phyloP scores from a whole-genome alignment of 2,797 vertebrate species.

The Mionectes olivaceus region DNA sequence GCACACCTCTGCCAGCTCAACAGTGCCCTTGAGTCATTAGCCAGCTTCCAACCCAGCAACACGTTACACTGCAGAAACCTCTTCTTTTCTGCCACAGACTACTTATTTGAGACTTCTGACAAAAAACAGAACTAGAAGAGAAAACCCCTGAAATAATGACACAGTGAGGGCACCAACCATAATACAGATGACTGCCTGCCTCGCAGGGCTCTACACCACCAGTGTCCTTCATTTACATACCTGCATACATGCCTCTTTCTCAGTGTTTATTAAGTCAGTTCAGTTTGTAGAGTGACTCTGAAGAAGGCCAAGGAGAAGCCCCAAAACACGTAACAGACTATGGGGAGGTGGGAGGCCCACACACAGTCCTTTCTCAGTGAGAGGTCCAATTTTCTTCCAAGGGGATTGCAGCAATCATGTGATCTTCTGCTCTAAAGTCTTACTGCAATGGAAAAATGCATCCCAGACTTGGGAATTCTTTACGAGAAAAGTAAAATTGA shows the following conservation, averaged over 20 bases:
- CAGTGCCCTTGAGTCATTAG: background rate
- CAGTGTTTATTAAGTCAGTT: background rate
- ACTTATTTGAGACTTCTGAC: background rate
- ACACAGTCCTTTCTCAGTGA: background rate
- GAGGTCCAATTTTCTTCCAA: background rate
- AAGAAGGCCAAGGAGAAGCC: background rate
- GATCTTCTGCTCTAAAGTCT: background rate
- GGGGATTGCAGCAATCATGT: accelerated
- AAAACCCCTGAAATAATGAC: background rate
- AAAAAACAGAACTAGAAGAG: background rate
- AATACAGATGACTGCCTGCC: background rate
- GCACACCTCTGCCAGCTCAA: background rate
- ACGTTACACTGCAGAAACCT: background rate
- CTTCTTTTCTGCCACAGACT: background rate
- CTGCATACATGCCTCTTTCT: background rate
- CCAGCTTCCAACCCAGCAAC: background rate
- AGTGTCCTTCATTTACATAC: accelerated
- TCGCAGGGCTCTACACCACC: background rate
- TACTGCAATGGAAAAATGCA: background rate
- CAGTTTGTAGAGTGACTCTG: background rate
- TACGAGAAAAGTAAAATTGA: background rate
- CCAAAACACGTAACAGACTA: background rate
- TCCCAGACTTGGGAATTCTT: background rate
- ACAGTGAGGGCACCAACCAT: background rate
- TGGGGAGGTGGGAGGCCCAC: background rate